Evolutionary conservation across 2,113 vertebrate species (phyloP).

Genomic region (Rhagologus leucostigma): DNA sequence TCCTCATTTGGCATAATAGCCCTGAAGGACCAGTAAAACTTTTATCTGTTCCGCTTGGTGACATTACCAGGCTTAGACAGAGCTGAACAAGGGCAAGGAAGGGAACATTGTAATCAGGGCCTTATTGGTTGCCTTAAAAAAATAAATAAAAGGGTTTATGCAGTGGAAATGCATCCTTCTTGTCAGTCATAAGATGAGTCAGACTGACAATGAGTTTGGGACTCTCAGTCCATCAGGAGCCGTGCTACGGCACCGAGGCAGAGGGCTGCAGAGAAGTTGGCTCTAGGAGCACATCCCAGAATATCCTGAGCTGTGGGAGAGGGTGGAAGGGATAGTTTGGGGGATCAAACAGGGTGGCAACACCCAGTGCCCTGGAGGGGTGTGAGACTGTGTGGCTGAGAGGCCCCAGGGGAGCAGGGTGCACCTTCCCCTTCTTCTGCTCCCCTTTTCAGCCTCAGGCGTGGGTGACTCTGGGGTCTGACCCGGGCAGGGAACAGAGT

Average conservation of each 20-base stretch:
- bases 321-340: not conserved
- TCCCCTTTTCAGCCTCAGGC: rapidly evolving
- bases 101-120: not conserved
- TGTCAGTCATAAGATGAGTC: not conserved
- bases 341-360: not conserved
- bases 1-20: slow-evolving; percentile 18
- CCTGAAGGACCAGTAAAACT: slow-evolving; percentile 37
- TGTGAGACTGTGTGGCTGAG: rapidly evolving
- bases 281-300: not conserved
- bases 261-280: not conserved
- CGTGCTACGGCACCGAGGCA: not conserved
- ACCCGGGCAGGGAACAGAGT: not conserved
- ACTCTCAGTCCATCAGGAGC: not conserved
- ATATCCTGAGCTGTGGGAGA: not conserved
- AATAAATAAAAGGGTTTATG: not conserved
- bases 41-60: not conserved
- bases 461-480: too few species aligned
- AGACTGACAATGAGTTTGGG: not conserved
- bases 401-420: not conserved
- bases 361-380: not conserved
- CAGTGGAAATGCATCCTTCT: not conserved
- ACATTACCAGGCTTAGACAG: not conserved
- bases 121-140: slow-evolving; percentile 12
- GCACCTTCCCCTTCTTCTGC: not conserved
- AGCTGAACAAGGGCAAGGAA: not conserved